Conservation (phyloP, 2,888 invertebrate genomes). For the Spisula solida region DNA sequence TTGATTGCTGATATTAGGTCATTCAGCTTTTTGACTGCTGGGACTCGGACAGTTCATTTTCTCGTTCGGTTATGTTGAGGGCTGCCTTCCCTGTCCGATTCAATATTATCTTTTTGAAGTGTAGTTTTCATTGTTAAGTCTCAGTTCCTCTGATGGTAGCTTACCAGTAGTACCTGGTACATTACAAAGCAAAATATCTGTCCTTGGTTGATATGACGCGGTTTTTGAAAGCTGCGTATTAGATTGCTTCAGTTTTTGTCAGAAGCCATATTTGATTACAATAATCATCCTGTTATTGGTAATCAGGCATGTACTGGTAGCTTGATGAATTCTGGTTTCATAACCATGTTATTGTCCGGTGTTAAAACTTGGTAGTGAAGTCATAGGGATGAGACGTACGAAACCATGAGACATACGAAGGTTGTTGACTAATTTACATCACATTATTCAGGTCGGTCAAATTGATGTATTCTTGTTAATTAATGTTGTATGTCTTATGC, state of each 20-base stretch:
- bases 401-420: not conserved
- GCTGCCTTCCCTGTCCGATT: too few species aligned
- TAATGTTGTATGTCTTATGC: not conserved
- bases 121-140: not conserved
- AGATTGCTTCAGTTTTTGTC: not conserved
- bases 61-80: too few species aligned
- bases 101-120: too few species aligned
- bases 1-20: too few species aligned
- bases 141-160: not conserved
- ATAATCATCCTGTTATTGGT: not conserved
- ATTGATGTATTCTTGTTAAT: slow-evolving; percentile 8
- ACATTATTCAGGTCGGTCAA: not conserved
- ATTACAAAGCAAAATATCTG: too few species aligned
- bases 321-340: not conserved
- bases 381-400: not conserved
- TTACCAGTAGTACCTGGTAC: too few species aligned
- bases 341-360: not conserved
- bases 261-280: slow-evolving; percentile 9
- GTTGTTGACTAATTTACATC: not conserved
- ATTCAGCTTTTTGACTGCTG: too few species aligned
- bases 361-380: not conserved
- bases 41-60: too few species aligned
- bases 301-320: not conserved
- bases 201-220: too few species aligned
- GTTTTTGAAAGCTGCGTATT: not conserved